phyloP scores from a whole-genome alignment of 2,797 vertebrate genomes.

The Pristis pectinata region DNA sequence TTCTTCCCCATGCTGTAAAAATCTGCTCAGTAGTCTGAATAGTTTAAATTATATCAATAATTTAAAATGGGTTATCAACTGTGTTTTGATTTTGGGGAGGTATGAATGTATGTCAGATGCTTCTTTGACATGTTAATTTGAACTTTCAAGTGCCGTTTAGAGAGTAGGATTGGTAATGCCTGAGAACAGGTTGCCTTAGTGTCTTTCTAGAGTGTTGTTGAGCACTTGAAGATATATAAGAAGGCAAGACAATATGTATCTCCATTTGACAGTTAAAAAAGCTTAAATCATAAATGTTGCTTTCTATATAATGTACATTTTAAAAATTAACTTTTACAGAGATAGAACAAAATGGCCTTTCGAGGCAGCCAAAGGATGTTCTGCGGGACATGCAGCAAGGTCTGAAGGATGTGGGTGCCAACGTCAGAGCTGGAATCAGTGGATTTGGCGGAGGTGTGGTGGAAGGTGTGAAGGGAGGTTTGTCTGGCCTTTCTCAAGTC shows the following conservation, averaged over 20 bases:
- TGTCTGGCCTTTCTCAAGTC: conserved; percentile 79
- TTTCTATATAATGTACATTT: not conserved
- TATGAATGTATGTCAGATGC: not conserved
- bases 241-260: not conserved
- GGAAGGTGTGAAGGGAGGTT: conserved; percentile 87
- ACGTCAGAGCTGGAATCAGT: conserved; percentile 89
- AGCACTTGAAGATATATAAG: not conserved
- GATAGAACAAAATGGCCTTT: conserved; percentile 72
- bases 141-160: not conserved
- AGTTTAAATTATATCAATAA: not conserved
- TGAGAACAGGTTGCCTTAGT: not conserved
- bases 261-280: not conserved
- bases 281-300: not conserved
- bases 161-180: not conserved
- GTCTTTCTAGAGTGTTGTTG: not conserved
- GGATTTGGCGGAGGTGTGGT: conserved; percentile 93
- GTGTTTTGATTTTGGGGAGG: not conserved
- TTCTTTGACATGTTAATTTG: not conserved
- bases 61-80: not conserved
- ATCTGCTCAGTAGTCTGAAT: too few species aligned
- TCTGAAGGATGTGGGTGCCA: conserved; percentile 88
- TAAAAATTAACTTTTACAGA: conserved; percentile 19
- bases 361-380: conserved; percentile 90
- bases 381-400: conserved; percentile 98
- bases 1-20: not conserved